Evolutionary conservation across 2,113 vertebrate genomes (phyloP).

Genomic region (Pollimyrus isidori): DNA sequence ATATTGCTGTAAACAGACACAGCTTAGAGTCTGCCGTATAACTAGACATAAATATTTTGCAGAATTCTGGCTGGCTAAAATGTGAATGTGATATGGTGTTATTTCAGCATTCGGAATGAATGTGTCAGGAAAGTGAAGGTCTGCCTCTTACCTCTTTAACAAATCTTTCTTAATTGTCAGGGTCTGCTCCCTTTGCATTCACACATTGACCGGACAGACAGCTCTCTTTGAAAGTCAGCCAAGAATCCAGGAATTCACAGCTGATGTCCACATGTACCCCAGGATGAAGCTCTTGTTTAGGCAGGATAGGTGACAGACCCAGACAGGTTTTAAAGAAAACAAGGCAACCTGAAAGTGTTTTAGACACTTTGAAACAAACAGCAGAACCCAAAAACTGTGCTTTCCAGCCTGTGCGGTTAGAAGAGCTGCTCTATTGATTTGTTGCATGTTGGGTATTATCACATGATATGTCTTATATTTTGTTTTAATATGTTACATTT

Average conservation of each 20-base stretch:
- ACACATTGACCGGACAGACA: background rate
- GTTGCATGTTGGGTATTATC: background rate
- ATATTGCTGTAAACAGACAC: background rate
- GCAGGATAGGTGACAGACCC: background rate
- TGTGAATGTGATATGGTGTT: background rate
- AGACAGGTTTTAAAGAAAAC: background rate
- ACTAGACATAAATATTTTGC: background rate
- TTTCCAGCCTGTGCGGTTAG: background rate
- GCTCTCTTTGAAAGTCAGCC: background rate
- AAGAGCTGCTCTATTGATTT: background rate
- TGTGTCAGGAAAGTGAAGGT: background rate
- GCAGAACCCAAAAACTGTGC: background rate
- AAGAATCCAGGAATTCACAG: slow-evolving; percentile 12
- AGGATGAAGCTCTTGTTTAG: background rate
- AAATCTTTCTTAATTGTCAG: background rate
- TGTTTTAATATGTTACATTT: background rate
- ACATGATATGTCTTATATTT: background rate
- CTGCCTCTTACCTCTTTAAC: background rate
- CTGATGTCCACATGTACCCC: background rate
- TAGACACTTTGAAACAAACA: background rate
- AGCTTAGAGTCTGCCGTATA: background rate
- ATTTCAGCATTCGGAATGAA: background rate
- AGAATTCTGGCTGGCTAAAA: background rate
- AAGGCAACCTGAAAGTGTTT: background rate
- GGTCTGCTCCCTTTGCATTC: background rate